These are phyloP conservation scores for Drosophila colorata DNA, from an alignment of 2,888 invertebrate genomes.

Conservation along the genomic window DNA sequence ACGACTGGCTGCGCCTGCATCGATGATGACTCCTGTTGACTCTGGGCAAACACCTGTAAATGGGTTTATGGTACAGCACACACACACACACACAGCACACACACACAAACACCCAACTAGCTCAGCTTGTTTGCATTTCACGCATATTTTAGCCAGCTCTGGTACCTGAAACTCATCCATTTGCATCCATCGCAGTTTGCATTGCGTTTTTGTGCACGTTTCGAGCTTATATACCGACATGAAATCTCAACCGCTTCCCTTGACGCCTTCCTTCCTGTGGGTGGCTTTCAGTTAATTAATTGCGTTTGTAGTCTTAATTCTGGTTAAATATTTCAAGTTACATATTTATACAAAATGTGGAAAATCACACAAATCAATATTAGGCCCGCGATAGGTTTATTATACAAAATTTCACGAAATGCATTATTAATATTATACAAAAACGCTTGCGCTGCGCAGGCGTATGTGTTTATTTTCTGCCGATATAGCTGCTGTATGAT, in stretches of 20 bases:
- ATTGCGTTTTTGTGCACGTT: slow-evolving; percentile 62
- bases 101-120: slow-evolving; percentile 9
- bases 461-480: too few relatives aligned
- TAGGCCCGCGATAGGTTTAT: neutral
- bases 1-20: slow-evolving; percentile 74
- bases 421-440: neutral
- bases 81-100: slow-evolving; percentile 21
- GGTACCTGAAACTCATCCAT: slow-evolving; percentile 12
- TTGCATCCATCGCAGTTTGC: slow-evolving; percentile 29
- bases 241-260: neutral
- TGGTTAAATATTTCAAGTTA: neutral
- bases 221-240: slow-evolving; percentile 40
- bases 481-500: too few relatives aligned
- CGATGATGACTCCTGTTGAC: slow-evolving; percentile 69
- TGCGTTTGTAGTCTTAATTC: slow-evolving; percentile 1
- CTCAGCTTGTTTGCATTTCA: slow-evolving; percentile 60
- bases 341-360: neutral
- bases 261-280: neutral
- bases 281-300: slow-evolving; percentile 29
- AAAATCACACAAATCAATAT: slow-evolving; percentile 6
- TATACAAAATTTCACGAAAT: neutral
- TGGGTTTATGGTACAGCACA: slow-evolving; percentile 60
- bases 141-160: slow-evolving; percentile 65
- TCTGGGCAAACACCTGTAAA: slow-evolving; percentile 75
- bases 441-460: too few relatives aligned